These are phyloP conservation scores for Apis laboriosa DNA, from an alignment of 1,140 invertebrate species.

Conservation along the genomic window DNA sequence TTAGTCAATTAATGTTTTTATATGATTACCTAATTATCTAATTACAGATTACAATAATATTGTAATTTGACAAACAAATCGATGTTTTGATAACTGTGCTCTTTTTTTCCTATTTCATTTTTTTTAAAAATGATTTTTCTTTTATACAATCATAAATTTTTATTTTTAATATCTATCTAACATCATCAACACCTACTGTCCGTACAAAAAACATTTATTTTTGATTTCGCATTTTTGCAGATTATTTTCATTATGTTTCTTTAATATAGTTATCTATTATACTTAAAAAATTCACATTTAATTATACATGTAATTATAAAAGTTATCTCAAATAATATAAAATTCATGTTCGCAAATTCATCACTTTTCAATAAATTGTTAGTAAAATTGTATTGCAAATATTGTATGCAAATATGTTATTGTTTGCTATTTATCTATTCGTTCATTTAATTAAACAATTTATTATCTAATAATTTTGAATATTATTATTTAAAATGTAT, in stretches of 20 bases:
- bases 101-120: background rate
- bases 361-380: too few species aligned
- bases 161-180: background rate
- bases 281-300: too few species aligned
- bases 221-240: too few species aligned
- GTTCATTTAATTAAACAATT: background rate
- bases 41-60: constrained; percentile 37
- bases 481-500: background rate
- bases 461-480: background rate
- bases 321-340: background rate
- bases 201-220: too few species aligned
- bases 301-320: too few species aligned
- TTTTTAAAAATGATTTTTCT: constrained; percentile 40
- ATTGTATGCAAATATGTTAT: too few species aligned
- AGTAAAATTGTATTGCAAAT: too few species aligned
- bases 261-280: background rate
- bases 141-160: background rate
- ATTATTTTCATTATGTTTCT: too few species aligned
- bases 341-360: background rate
- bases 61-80: background rate
- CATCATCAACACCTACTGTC: background rate
- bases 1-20: constrained; percentile 19
- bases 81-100: background rate
- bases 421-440: background rate
- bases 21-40: background rate